Conservation (phyloP, 2,797 vertebrate genomes). For the Tenualosa ilisha region DNA sequence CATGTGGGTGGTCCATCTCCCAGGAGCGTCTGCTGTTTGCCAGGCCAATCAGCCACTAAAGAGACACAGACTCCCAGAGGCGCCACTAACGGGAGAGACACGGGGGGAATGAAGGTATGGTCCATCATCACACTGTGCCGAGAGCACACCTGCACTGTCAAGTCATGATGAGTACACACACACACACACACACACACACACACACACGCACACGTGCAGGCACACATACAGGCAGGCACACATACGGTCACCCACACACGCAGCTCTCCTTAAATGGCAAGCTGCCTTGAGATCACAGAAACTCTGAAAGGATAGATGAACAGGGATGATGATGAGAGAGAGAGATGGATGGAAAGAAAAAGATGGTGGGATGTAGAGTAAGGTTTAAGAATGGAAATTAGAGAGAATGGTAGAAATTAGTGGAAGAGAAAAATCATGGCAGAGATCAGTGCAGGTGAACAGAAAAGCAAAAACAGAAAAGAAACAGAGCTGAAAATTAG, state of each 20-base stretch:
- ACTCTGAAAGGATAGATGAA: background rate
- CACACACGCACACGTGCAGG: no score
- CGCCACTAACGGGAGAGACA: background rate
- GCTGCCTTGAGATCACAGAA: constrained; percentile 62
- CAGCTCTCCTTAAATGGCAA: constrained; percentile 47
- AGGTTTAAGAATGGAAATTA: background rate
- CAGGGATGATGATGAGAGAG: no score
- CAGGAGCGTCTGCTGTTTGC: background rate
- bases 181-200: background rate
- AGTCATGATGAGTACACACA: background rate
- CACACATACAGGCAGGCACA: no score
- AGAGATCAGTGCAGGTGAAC: background rate
- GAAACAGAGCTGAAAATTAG: constrained; percentile 26
- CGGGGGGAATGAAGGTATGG: background rate
- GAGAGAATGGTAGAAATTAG: background rate
- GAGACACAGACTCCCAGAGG: background rate
- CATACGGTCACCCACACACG: no score
- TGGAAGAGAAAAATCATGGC: background rate
- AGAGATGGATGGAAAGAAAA: constrained; percentile 36
- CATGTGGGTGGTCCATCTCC: background rate
- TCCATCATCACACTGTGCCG: background rate
- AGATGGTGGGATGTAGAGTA: constrained; percentile 3
- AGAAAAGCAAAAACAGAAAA: constrained; percentile 35
- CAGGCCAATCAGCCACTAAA: background rate
- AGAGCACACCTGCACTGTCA: background rate